Percentiles rank a stretch among this genome's conserved stretches.
Evolutionary conservation across 2,797 vertebrate species (phyloP).

Genomic region (Hydrolagus colliei): DNA sequence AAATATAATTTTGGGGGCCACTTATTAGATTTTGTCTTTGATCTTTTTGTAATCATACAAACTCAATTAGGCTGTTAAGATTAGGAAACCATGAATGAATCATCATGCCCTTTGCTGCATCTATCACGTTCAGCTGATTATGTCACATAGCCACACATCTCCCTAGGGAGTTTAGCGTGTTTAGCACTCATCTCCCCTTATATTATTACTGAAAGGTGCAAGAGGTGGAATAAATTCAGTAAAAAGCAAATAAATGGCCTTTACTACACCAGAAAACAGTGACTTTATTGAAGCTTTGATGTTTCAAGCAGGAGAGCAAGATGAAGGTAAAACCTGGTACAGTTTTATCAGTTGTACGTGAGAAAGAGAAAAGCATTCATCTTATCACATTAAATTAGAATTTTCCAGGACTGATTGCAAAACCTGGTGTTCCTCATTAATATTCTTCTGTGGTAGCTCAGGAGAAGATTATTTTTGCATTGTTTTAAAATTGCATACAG

Average conservation of each 20-base stretch:
- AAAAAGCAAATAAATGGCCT: background rate
- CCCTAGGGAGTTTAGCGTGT: background rate
- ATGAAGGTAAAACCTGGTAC: too few species aligned
- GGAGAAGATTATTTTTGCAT: background rate
- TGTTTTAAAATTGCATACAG: background rate
- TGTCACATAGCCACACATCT: too few species aligned
- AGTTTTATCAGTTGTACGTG: background rate
- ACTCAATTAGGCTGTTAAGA: background rate
- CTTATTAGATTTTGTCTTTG: background rate
- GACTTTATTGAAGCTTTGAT: background rate
- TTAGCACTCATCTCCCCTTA: background rate
- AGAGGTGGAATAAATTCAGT: slow-evolving; percentile 2
- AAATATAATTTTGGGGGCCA: background rate
- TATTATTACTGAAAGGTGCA: background rate
- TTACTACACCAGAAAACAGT: background rate
- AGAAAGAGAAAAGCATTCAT: background rate
- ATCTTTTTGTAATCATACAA: background rate
- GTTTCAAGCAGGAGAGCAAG: background rate
- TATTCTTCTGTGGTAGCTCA: background rate
- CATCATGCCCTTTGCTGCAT: background rate
- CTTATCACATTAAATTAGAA: too few species aligned
- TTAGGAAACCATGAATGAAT: background rate
- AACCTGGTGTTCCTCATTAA: background rate
- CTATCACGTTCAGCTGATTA: background rate
- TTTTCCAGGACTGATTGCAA: background rate